Evolutionary conservation across 2,888 invertebrate species (phyloP).

Genomic region (Diarsia brunnea): DNA sequence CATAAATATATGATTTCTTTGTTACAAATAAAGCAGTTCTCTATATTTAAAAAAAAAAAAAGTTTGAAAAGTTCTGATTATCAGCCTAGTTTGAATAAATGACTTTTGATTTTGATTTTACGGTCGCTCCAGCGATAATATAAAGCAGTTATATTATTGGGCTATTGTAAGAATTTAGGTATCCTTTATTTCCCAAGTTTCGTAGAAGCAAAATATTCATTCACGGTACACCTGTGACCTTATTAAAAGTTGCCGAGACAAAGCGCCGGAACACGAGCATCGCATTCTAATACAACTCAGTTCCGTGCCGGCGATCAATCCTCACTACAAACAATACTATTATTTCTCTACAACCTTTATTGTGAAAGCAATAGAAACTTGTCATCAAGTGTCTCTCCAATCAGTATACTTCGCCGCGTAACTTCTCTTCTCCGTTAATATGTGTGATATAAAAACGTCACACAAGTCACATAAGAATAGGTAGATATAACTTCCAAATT

Average conservation of each 20-base stretch:
- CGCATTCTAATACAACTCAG: constrained; percentile 62
- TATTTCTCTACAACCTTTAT: constrained; percentile 67
- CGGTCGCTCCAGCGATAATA: constrained; percentile 50
- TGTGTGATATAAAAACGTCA: constrained; percentile 34
- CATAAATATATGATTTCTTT: not conserved
- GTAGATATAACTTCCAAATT: constrained; percentile 5
- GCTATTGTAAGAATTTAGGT: constrained; percentile 51
- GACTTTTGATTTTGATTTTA: too few species aligned
- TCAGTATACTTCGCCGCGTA: constrained; percentile 67
- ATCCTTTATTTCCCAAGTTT: constrained; percentile 47
- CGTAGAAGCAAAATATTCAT: constrained; percentile 55
- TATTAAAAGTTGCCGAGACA: constrained; percentile 62
- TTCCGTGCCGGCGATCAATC: constrained; percentile 63
- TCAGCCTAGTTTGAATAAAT: too few species aligned
- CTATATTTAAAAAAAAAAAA: too few species aligned
- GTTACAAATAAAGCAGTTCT: constrained; percentile 46
- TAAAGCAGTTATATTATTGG: constrained; percentile 23
- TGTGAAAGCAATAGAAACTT: constrained; percentile 73
- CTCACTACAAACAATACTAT: constrained; percentile 57
- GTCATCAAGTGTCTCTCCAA: constrained; percentile 70
- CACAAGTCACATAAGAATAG: constrained; percentile 14
- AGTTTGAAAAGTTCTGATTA: too few species aligned
- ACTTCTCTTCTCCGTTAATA: constrained; percentile 61
- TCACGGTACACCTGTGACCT: constrained; percentile 63
- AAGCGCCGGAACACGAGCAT: constrained; percentile 46